Evolutionary conservation across 2,888 invertebrate genomes (phyloP).

Genomic region (Eilema depressum): DNA sequence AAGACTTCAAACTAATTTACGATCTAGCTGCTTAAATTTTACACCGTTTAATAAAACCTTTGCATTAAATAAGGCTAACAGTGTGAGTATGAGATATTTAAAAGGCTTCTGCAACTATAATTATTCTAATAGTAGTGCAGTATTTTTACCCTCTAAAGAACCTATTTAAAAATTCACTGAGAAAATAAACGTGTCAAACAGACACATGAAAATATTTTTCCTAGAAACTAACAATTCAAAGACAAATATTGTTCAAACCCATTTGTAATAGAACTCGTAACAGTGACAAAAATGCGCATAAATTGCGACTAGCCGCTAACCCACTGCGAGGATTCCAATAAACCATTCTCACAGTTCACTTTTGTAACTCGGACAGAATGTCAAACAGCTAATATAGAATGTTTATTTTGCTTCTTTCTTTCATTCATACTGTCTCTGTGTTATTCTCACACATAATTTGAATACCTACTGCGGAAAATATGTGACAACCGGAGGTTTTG

Average conservation of each 20-base stretch:
- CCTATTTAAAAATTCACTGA: not conserved
- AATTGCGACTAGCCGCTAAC: conserved; percentile 25
- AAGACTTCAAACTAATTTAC: too few relatives aligned
- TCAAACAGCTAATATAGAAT: conserved; percentile 26
- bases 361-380: conserved; percentile 25
- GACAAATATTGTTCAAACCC: conserved; percentile 14
- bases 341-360: conserved; percentile 28
- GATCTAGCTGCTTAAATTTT: too few relatives aligned
- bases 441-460: conserved; percentile 13
- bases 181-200: not conserved
- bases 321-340: conserved; percentile 28
- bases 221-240: not conserved
- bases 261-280: conserved; percentile 19
- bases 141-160: too few relatives aligned
- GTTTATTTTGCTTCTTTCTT: conserved; percentile 12
- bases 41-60: too few relatives aligned
- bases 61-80: not conserved
- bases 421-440: conserved; percentile 7
- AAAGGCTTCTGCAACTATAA: not conserved
- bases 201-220: not conserved
- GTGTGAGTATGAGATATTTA: not conserved
- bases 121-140: too few relatives aligned
- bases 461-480: conserved; percentile 5
- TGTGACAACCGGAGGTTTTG: not conserved
- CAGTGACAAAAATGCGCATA: conserved; percentile 29